Percentiles rank a stretch among this genome's conserved stretches.
Evolutionary conservation across 2,113 vertebrate genomes (phyloP).

Genomic region (Brienomyrus longianalis): DNA sequence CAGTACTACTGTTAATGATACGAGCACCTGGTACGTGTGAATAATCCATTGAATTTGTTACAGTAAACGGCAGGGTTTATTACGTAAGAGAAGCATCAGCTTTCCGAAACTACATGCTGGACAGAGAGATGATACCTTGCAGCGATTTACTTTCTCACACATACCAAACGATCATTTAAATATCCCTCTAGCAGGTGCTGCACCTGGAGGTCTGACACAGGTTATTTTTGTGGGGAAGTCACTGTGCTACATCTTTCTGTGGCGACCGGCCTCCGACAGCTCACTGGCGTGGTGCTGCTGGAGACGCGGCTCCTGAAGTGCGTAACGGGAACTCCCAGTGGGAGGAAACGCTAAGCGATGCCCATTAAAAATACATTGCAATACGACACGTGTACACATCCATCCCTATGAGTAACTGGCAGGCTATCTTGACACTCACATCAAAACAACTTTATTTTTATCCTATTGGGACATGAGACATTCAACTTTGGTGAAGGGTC

Average conservation of each 20-base stretch:
- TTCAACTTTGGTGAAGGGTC: background rate
- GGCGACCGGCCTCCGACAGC: background rate
- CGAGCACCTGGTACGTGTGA: no score
- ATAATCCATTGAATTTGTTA: background rate
- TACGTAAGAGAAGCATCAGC: background rate
- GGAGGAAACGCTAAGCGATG: background rate
- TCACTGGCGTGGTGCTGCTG: background rate
- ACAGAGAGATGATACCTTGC: background rate
- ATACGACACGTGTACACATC: background rate
- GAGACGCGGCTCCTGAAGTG: background rate
- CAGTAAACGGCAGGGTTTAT: background rate
- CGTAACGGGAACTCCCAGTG: background rate
- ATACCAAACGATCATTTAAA: background rate
- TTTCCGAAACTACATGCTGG: background rate
- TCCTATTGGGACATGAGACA: background rate
- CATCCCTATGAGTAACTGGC: background rate
- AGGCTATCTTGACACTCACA: background rate
- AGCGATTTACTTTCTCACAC: background rate
- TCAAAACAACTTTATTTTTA: background rate
- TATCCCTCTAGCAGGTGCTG: background rate
- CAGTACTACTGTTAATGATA: background rate
- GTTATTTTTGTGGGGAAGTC: background rate
- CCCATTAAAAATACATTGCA: background rate
- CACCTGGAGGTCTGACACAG: background rate
- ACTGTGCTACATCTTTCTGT: background rate